Evolutionary conservation across 2,797 vertebrate genomes (phyloP).

Genomic region (Gambusia yucatana): DNA sequence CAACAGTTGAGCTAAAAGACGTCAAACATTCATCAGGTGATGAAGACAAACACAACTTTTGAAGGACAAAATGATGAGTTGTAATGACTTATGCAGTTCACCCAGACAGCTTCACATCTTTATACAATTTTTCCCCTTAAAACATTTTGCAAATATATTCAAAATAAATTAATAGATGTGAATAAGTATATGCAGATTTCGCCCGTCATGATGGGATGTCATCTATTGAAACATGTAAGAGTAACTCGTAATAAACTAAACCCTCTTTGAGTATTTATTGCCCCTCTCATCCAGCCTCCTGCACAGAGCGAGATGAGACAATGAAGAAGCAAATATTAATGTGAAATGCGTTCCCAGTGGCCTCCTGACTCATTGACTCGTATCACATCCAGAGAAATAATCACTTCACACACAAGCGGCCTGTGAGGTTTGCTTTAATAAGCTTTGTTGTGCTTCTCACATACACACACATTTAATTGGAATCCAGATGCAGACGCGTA

Average conservation of each 20-base stretch:
- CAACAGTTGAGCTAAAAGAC: background rate
- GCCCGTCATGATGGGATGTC: background rate
- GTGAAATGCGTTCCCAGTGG: constrained; percentile 34
- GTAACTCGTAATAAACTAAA: background rate
- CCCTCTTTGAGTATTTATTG: background rate
- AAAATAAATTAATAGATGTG: background rate
- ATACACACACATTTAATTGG: constrained; percentile 31
- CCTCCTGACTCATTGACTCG: constrained; percentile 49
- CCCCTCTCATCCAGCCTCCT: constrained; percentile 12
- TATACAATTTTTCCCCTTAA: too few species aligned
- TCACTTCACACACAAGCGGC: constrained; percentile 59
- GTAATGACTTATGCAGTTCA: background rate
- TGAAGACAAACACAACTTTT: background rate
- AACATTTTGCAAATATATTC: background rate
- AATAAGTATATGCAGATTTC: background rate
- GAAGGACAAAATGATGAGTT: background rate
- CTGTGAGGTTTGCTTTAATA: constrained; percentile 70
- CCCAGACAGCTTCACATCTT: background rate
- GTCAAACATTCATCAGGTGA: background rate
- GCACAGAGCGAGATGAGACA: constrained; percentile 27
- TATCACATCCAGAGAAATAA: constrained; percentile 56
- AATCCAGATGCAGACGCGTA: constrained; percentile 18
- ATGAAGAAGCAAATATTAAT: constrained; percentile 46
- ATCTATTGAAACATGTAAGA: background rate
- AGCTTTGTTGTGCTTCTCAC: constrained; percentile 51